Percentiles rank a stretch among this genome's conserved stretches.
Evolutionary conservation across 2,888 invertebrate genomes (phyloP).

Genomic region (Eristalinus aeneus): DNA sequence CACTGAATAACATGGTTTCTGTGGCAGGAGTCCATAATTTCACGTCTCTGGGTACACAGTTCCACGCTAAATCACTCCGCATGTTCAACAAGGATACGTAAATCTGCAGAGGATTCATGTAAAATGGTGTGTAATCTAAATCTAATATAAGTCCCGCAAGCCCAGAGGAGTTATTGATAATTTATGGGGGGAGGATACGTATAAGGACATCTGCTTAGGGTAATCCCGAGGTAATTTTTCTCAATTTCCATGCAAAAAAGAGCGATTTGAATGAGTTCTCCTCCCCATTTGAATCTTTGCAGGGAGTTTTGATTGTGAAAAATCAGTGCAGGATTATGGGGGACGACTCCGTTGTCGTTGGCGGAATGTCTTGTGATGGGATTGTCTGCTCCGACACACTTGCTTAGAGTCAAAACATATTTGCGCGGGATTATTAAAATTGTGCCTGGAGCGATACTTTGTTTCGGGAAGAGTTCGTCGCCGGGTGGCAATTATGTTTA

Average conservation of each 20-base stretch:
- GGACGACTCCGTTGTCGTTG: not conserved
- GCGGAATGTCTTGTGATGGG: not conserved
- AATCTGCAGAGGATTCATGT: conserved; percentile 42
- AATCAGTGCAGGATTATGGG: not conserved
- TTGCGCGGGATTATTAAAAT: not conserved
- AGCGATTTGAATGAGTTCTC: not conserved
- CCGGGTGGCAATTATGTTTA: not conserved
- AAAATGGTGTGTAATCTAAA: conserved; percentile 53
- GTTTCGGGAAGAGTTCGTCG: not conserved
- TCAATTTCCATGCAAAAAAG: conserved; percentile 28
- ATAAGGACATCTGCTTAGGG: conserved; percentile 45
- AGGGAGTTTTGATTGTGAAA: conserved; percentile 4
- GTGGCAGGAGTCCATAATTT: conserved; percentile 16
- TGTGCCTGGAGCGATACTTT: not conserved
- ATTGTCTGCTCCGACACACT: not conserved
- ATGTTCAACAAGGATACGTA: conserved; percentile 26
- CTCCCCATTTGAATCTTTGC: not conserved
- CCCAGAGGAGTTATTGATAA: conserved; percentile 48
- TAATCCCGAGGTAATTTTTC: conserved; percentile 49
- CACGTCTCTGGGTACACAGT: not conserved
- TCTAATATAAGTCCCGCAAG: conserved; percentile 50
- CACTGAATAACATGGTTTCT: conserved; percentile 21
- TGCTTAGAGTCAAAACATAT: not conserved
- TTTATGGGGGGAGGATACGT: conserved; percentile 44
- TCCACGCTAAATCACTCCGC: conserved; percentile 24